Evolutionary conservation across 2,113 vertebrate species (phyloP).

Genomic region (Xiphophorus maculatus): DNA sequence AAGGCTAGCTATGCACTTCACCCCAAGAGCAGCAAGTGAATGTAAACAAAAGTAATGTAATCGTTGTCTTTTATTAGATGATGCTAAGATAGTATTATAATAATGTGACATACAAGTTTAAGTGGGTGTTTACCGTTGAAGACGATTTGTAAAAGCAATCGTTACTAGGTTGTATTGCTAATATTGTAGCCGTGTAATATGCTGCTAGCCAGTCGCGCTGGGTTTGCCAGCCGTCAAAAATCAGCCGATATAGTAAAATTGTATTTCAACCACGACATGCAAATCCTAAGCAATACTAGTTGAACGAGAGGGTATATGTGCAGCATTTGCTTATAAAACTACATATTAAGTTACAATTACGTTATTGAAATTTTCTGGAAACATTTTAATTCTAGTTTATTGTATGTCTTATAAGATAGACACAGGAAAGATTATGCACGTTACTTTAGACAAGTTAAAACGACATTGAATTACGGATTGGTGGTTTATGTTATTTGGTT

Average conservation of each 20-base stretch:
- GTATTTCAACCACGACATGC: too few relatives aligned
- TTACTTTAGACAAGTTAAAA: background rate
- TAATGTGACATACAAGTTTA: background rate
- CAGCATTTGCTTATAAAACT: background rate
- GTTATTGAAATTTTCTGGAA: background rate
- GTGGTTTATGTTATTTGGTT: background rate
- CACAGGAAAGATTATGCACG: background rate
- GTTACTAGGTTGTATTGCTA: background rate
- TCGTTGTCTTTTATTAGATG: background rate
- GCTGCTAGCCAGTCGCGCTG: background rate
- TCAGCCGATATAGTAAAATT: background rate
- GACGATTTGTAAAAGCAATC: background rate
- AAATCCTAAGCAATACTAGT: too few relatives aligned
- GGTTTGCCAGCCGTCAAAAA: background rate
- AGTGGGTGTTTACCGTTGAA: background rate
- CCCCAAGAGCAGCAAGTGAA: constrained; percentile 5
- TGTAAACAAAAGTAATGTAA: constrained; percentile 24
- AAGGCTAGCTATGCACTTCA: constrained; percentile 37
- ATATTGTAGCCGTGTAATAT: constrained; percentile 14
- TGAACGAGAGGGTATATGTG: background rate
- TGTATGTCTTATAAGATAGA: background rate
- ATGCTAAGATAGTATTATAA: fast-evolving
- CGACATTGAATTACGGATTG: background rate
- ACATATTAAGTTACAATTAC: background rate
- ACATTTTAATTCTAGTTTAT: background rate